Evolutionary conservation across 2,888 invertebrate species (phyloP).

Genomic region (Syritta pipiens): DNA sequence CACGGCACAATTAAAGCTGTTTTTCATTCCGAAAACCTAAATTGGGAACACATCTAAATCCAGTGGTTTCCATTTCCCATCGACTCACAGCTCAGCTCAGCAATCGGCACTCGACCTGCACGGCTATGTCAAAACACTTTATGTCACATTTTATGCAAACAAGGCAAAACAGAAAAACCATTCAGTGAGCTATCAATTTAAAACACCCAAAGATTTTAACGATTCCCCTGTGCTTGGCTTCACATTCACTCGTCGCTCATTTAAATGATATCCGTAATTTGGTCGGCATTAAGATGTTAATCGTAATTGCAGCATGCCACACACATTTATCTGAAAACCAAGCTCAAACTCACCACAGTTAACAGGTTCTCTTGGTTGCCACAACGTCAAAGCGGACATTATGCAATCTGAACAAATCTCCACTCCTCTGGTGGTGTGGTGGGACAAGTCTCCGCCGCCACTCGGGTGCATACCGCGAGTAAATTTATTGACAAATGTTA

Average conservation of each 20-base stretch:
- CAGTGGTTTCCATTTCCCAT: conserved; percentile 4
- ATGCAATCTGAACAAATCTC: conserved; percentile 49
- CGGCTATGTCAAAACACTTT: conserved; percentile 36
- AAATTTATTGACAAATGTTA: conserved; percentile 63
- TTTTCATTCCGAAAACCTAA: background rate
- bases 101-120: background rate
- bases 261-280: conserved; percentile 36
- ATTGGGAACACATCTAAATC: conserved; percentile 1
- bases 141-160: conserved; percentile 49
- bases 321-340: background rate
- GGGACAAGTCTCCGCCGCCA: background rate
- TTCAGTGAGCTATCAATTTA: background rate
- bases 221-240: background rate
- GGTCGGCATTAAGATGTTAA: conserved; percentile 15
- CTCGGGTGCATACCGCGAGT: conserved; percentile 34
- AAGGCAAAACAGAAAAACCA: background rate
- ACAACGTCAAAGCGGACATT: conserved; percentile 36
- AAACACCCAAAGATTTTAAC: conserved; percentile 25
- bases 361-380: conserved; percentile 40
- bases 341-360: conserved; percentile 34
- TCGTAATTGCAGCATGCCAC: conserved; percentile 13
- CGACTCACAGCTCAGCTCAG: background rate
- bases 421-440: conserved; percentile 33
- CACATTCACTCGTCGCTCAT: background rate
- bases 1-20: background rate